These are phyloP conservation scores for Sitophilus oryzae DNA, from an alignment of 1,140 invertebrate species.

Conservation along the genomic window DNA sequence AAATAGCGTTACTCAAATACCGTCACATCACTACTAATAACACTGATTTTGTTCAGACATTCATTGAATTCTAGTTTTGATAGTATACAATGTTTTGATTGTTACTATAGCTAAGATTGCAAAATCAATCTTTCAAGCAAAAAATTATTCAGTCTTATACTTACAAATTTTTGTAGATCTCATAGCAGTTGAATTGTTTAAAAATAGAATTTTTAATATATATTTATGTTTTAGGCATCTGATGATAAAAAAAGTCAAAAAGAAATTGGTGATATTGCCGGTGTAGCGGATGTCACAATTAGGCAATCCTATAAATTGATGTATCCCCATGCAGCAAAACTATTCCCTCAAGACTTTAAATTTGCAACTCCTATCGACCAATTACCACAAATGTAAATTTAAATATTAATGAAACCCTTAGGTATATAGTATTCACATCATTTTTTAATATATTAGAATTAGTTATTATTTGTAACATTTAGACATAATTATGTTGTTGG, in stretches of 20 bases:
- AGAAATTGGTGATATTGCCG: constrained; percentile 98
- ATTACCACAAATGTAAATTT: constrained; percentile 74
- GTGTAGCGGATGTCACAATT: constrained; percentile 98
- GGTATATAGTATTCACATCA: too few relatives aligned
- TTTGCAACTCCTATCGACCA: constrained; percentile 93
- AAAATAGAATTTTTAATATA: constrained; percentile 4
- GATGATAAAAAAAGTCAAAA: constrained; percentile 93
- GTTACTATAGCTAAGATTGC: background rate
- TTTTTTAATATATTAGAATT: too few relatives aligned
- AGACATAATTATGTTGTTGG: too few relatives aligned
- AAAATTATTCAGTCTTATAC: background rate
- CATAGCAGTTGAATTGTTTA: background rate
- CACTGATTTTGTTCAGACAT: too few relatives aligned
- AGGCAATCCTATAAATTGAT: constrained; percentile 97
- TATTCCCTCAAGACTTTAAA: constrained; percentile 96
- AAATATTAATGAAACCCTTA: too few relatives aligned
- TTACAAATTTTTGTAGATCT: constrained; percentile 1
- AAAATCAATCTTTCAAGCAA: background rate
- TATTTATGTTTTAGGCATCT: constrained; percentile 62
- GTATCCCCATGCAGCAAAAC: constrained; percentile 84
- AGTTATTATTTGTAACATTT: too few relatives aligned
- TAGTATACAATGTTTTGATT: constrained; percentile 1
- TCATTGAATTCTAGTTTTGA: constrained; percentile 9
- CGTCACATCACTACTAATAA: too few relatives aligned
- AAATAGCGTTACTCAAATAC: too few relatives aligned